These are phyloP conservation scores for Galaxias olidus DNA, from an alignment of 2,797 vertebrate species.

Conservation along the genomic window DNA sequence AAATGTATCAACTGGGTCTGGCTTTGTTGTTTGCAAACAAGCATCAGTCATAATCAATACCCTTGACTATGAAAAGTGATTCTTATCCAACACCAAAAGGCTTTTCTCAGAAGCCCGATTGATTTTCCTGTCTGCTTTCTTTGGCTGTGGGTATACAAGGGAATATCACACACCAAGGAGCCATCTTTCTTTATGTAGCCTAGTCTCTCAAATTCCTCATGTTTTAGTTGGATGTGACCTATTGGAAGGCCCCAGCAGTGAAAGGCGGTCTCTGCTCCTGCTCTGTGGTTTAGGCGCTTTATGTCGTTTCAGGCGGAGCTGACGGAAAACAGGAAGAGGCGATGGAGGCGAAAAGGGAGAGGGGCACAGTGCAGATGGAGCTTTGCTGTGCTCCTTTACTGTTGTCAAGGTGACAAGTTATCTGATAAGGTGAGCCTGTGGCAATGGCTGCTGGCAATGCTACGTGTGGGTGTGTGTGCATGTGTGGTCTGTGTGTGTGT, in stretches of 20 bases:
- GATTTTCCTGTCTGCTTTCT: slow-evolving; percentile 43
- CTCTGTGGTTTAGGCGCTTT: slow-evolving; percentile 24
- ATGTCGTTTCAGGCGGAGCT: slow-evolving; percentile 12
- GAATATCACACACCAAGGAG: slow-evolving; percentile 3
- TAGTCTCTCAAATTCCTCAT: neutral
- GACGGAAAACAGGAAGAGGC: slow-evolving; percentile 8
- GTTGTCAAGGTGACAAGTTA: slow-evolving; percentile 27
- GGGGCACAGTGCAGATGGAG: slow-evolving; percentile 14
- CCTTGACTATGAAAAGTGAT: slow-evolving; percentile 54
- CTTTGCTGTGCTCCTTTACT: slow-evolving; percentile 23
- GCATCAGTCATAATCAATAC: slow-evolving; percentile 63
- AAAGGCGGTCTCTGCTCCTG: slow-evolving; percentile 16
- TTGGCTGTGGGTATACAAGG: slow-evolving; percentile 32
- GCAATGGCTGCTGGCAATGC: no score
- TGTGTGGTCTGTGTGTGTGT: neutral
- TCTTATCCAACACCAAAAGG: slow-evolving; percentile 22
- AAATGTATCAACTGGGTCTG: slow-evolving; percentile 34
- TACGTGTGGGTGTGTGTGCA: slow-evolving; percentile 5
- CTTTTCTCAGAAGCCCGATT: slow-evolving; percentile 43
- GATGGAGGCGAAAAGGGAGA: neutral
- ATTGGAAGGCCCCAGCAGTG: slow-evolving; percentile 29
- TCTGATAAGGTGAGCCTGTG: slow-evolving; percentile 26
- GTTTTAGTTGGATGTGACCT: slow-evolving; percentile 35
- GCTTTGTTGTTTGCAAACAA: slow-evolving; percentile 63
- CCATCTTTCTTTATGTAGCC: no score